Base-by-base conservation (phyloP, 2,797 vertebrate species). In the Echiichthys vipera region DNA sequence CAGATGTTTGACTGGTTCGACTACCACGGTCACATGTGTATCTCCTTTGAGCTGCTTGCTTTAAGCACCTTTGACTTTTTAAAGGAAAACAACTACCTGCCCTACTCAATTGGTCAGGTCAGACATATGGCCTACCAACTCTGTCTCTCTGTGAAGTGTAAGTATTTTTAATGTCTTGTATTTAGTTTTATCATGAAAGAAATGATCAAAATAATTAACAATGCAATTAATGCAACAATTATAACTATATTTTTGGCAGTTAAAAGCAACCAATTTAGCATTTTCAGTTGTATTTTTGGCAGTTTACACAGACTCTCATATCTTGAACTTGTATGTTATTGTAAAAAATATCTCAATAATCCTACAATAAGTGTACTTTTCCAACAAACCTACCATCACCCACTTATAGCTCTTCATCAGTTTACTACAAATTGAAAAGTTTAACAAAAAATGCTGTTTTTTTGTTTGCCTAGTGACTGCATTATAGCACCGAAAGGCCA, bases 1-100 rank as follows among this genome's bases (percentile, higher is more conserved):
- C 96, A 95, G 95, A 99, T 99, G 98, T 99, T 95, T 66, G 98
- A 99, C 94, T 99, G 98, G 98, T 99, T 99, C 43, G 98, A 99
- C 93, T 99, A 98, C 87, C 98, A 99, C 0, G 98, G 98, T 71
- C 98, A 99, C 93, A 99, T 99, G 97, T 99, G 98, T 80, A 95
- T 99, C 90, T 98, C 97, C 78, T 99, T 99, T 39, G 97, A 99
- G 89, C 95, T 99, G 58, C 94, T 99, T 40, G 97, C 98, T 34
- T 96, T 99, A 86, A 99, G 98, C 95, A 99, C 98, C 67, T 99
- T 99, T 3, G 98, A 99, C 90, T 99, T 99, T 88, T 94, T 99
- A 64, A 99, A 99, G 90, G 98, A 99, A 85, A 99, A 99, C 95
- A 99, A 98, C 93, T 99, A 99, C 89, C 93, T 98, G 85, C 97